phyloP scores from a whole-genome alignment of 2,888 invertebrate genomes.

The Entomobrya proxima region DNA sequence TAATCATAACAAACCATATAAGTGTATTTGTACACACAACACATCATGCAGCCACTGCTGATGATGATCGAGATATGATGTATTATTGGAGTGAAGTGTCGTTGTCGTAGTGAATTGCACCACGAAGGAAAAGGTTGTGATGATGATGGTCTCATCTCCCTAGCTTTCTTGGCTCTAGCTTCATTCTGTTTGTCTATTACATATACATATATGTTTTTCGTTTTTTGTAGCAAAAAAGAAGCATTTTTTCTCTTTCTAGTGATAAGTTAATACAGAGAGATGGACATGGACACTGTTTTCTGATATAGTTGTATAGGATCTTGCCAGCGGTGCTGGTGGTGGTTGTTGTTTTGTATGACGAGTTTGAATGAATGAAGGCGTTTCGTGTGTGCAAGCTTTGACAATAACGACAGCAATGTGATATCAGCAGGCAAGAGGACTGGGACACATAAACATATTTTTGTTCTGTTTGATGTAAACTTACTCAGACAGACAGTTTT shows the following conservation, averaged over 20 bases:
- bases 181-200: neutral
- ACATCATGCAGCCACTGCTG: neutral
- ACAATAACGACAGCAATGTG: neutral
- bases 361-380: neutral
- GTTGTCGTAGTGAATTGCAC: neutral
- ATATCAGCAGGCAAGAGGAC: too few relatives aligned
- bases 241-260: neutral
- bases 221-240: neutral
- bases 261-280: too few relatives aligned
- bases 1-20: conserved; percentile 56
- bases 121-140: too few relatives aligned
- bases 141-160: neutral
- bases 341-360: neutral
- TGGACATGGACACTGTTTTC: neutral
- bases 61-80: conserved; percentile 34
- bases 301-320: neutral
- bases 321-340: neutral
- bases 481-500: neutral
- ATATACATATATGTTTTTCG: neutral
- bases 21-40: conserved; percentile 36
- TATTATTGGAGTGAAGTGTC: conserved; percentile 22
- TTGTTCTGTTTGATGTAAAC: too few relatives aligned
- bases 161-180: neutral
- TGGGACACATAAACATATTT: neutral
- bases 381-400: neutral